Percentiles rank a stretch among this genome's conserved stretches.
Evolutionary conservation across 2,797 vertebrate species (phyloP).

Genomic region (Iguana delicatissima): DNA sequence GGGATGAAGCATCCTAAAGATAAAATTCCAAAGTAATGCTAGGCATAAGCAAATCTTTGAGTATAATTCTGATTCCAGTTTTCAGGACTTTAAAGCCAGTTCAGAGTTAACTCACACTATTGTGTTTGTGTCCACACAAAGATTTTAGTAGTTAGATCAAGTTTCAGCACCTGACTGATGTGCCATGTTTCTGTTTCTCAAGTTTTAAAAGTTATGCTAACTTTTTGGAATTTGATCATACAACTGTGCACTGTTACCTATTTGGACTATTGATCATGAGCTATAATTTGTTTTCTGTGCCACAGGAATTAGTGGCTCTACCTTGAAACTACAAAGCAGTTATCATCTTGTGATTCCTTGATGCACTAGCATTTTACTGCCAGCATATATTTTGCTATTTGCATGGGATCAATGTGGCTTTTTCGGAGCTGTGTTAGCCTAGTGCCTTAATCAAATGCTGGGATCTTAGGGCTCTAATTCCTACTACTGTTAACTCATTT

Average conservation of each 20-base stretch:
- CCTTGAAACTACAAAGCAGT: background rate
- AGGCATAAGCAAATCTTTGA: background rate
- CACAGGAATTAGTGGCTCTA: background rate
- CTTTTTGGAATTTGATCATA: background rate
- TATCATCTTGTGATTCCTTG: background rate
- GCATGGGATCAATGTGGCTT: background rate
- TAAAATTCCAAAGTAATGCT: background rate
- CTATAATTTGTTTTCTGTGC: constrained; percentile 26
- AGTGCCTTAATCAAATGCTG: background rate
- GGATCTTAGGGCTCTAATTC: background rate
- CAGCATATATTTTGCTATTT: background rate
- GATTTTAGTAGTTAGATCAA: background rate
- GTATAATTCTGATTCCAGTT: constrained; percentile 44
- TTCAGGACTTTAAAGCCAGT: constrained; percentile 1
- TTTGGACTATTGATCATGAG: too few species aligned
- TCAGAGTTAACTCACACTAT: background rate
- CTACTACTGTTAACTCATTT: constrained; percentile 1
- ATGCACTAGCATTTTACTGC: background rate
- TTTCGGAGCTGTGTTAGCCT: background rate
- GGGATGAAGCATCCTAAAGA: background rate
- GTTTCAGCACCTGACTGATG: background rate
- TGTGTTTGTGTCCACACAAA: background rate
- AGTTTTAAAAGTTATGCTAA: background rate
- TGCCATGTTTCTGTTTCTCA: background rate
- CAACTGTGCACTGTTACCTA: background rate